Evolutionary conservation across 2,797 vertebrate genomes (phyloP), one percentile per base, ranked within the genome.

Genomic region (Lithobates sylvaticus): DNA sequence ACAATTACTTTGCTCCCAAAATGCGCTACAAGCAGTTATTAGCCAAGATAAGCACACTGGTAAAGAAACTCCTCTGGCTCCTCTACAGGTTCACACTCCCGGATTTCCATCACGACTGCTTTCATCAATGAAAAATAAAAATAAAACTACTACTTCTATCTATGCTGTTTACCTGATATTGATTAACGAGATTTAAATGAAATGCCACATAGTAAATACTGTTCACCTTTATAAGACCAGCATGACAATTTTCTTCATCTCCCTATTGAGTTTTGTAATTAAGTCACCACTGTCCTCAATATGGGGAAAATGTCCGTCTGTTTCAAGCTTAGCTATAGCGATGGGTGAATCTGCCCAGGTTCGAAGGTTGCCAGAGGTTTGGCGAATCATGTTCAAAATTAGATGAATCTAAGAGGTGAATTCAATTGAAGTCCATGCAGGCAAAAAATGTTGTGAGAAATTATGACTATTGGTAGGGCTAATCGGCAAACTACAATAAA

Each of bases 1-100:
- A 42, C 79, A 81, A 73, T 81, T 81, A 73, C 34, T 73, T 42
- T 81, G 79, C 79, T 64, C 79, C 29, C 47, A 15, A 81, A 71
- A 23, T 81, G 79, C 72, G 58, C 26, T 81, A 81, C 79, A 81
- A 50, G 68, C 32, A 39, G 47, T 73, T 81, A 81, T 69, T 70
- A 36, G 18, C 50, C 32, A 50, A 61, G 69, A 81, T 81, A 72
- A 54, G 18, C 16, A 50, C 42, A 26, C 68, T 68, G 18, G 21
- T 27, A 47, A 21, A 27, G 13, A 39, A 32, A 21, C 68, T 81
- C 47, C 10, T 69, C 18, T 80, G n/a, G 26, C 27, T 23, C 65
- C 78, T 71, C 3, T 72, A 47, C 68, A 39, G 68, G 34, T 81
- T 81, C 79, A 71, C 42, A 54, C 47, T 36, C 12, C 67, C 5